A percentile compares a stretch with the other conserved stretches of the same genome.
Conservation (phyloP, 2,113 vertebrate genomes). For the Accipiter virgatus region DNA sequence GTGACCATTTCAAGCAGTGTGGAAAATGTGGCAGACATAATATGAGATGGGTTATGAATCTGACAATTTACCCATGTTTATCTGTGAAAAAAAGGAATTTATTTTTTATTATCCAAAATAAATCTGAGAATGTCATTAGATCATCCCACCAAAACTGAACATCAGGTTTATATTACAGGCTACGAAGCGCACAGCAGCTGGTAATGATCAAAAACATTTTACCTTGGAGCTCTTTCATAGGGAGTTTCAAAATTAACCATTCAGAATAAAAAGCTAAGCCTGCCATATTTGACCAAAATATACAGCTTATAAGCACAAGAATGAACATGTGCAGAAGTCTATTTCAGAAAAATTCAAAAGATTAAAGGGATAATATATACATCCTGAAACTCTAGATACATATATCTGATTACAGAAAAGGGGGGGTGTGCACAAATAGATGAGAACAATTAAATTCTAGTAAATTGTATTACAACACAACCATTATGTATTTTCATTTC, state of each 20-base stretch:
- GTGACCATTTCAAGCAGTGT: neutral
- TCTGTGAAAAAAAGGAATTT: neutral
- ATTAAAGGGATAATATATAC: neutral
- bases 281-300: neutral
- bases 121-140: neutral
- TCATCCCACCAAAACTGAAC: neutral
- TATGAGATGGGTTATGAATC: neutral
- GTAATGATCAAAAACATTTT: neutral
- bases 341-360: neutral
- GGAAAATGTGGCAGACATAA: neutral
- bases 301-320: neutral
- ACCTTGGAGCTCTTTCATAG: neutral
- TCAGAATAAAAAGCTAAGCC: neutral
- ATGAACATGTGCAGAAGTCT: neutral
- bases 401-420: neutral
- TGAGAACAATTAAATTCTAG: neutral
- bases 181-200: neutral
- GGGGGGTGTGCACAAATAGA: neutral
- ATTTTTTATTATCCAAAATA: neutral
- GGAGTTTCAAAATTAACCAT: neutral
- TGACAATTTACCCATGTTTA: constrained; percentile 8
- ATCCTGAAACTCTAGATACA: neutral
- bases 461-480: neutral
- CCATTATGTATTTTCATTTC: neutral
- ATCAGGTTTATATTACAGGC: neutral